Percentiles rank a stretch among this genome's conserved stretches.
Evolutionary conservation across 1,140 invertebrate genomes (phyloP).

Genomic region (Apocrypta bakeri): DNA sequence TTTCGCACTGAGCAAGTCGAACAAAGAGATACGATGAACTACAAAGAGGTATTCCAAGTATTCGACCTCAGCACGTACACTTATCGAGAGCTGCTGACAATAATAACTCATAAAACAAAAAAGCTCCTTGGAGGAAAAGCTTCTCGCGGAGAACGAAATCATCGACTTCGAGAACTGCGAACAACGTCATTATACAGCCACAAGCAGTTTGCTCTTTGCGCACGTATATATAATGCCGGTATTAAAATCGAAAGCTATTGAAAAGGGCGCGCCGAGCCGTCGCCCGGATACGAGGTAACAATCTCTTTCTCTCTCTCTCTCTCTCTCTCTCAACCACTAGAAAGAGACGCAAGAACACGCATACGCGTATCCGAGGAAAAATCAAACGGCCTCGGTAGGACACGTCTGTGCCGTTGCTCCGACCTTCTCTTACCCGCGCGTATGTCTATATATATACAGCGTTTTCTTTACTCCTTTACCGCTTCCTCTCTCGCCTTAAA

Average conservation of each 20-base stretch:
- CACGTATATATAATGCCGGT: neutral
- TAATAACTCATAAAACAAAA: neutral
- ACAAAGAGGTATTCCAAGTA: neutral
- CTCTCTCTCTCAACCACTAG: neutral
- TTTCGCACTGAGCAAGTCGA: neutral
- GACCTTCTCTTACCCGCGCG: slow-evolving; percentile 39
- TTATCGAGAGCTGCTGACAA: no score
- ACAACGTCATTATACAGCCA: neutral
- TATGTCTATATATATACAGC: no score
- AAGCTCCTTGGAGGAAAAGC: neutral
- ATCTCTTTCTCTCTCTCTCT: no score
- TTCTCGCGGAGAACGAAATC: neutral
- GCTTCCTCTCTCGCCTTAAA: neutral
- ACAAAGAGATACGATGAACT: neutral
- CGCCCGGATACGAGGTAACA: neutral
- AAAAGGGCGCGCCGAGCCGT: slow-evolving; percentile 18
- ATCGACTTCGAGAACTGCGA: neutral
- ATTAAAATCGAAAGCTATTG: slow-evolving; percentile 42
- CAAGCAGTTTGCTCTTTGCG: slow-evolving; percentile 17
- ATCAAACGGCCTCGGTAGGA: slow-evolving; percentile 42
- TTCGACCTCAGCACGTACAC: neutral
- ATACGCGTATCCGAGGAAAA: slow-evolving; percentile 8
- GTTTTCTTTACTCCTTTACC: neutral
- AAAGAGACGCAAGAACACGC: neutral
- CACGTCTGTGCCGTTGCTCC: slow-evolving; percentile 43